Evolutionary conservation across 2,888 invertebrate genomes (phyloP).

Genomic region (Cantharis rufa): DNA sequence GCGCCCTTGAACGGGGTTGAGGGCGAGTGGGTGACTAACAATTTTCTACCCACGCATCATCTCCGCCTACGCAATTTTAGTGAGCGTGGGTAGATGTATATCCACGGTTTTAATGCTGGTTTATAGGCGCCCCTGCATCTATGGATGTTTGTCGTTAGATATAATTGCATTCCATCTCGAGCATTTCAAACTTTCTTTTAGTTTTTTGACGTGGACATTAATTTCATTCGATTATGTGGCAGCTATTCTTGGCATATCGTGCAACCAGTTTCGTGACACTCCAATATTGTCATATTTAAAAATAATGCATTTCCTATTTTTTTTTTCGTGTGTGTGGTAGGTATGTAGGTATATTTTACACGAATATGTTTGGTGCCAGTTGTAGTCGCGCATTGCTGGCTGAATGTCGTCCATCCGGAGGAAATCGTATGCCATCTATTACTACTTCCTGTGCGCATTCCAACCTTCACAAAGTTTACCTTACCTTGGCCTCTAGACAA

Average conservation of each 20-base stretch:
- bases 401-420: slow-evolving; percentile 41
- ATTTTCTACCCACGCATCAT: slow-evolving; percentile 25
- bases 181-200: background rate
- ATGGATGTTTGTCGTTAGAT: background rate
- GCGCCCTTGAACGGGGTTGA: slow-evolving; percentile 28
- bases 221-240: background rate
- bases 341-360: background rate
- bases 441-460: slow-evolving; percentile 42
- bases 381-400: slow-evolving; percentile 29
- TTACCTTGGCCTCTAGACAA: slow-evolving; percentile 37
- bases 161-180: background rate
- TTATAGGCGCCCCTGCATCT: background rate
- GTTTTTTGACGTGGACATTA: background rate
- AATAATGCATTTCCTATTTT: background rate
- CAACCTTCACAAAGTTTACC: slow-evolving; percentile 31
- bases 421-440: slow-evolving; percentile 43
- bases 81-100: slow-evolving; percentile 23
- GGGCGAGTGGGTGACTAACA: slow-evolving; percentile 20
- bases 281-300: background rate
- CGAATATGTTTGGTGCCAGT: background rate
- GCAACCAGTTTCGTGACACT: background rate
- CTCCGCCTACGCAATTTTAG: slow-evolving; percentile 18
- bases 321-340: background rate
- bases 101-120: slow-evolving; percentile 15
- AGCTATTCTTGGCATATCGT: background rate